Evolutionary conservation across 1,140 invertebrate species (phyloP), one percentile per base, ranked within the genome.

Genomic region (Drosophila elegans): DNA sequence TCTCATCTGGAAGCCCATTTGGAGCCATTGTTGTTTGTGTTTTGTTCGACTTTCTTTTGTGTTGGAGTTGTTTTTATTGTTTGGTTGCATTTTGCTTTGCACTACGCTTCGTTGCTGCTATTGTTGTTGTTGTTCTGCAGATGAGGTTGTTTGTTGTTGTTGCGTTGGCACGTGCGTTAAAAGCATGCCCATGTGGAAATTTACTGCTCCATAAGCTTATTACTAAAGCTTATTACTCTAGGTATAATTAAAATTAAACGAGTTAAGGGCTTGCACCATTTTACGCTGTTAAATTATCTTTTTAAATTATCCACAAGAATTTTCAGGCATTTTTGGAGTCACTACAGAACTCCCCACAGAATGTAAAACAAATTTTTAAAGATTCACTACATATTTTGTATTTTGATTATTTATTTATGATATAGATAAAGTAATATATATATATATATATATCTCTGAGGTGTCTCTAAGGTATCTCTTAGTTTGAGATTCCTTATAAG

Each of bases 31-130:
- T 77, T 61, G 54, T 55, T 45, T 34, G 52, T 53, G 46, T 46
- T 85, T 78, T 71, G 54, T 81, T 76, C 44, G 53, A 78, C 75
- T 82, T 79, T 88, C 63, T 67, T 81, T 85, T 80, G 48, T 63
- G 36, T 57, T 60, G 16, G 10, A 53, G 60, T 48, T 60, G 16
- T 61, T 39, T 51, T 59, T 63, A 53, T 80, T 62, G 53, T 75
- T 74, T 52, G 60, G 36, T 16, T 76, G 73, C 74, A 77, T 76
- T 72, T 71, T 41, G 55, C 67, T 75, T 75, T 79, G 68, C 25
- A 46, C 61, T 12, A 64, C 38, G 68, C 60, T 74, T 80, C 64
- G 61, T 57, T 62, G 46, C 10, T 64, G 32, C 16, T n/a, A 46
- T 57, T 72, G 61, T 56, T 46, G 38, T 46, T 53, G 55, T 38